Base-by-base conservation (phyloP, 2,113 vertebrate species). In the Nycticryphes semicollaris region DNA sequence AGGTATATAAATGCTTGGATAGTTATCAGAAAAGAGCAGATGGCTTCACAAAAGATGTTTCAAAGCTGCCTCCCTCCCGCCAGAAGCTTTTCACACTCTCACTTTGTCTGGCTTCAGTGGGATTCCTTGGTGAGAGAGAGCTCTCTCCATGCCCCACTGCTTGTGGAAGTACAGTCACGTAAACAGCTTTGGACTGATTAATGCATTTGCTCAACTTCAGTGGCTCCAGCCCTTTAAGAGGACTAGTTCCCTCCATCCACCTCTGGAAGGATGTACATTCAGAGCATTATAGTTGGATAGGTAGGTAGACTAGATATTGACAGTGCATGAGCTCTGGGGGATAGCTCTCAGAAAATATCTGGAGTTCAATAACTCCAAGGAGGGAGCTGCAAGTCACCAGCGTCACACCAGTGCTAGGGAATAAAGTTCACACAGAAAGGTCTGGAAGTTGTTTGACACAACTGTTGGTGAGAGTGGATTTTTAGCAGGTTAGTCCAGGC, bases 81-180 rank as follows among this genome's bases (percentile, higher is more conserved):
- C 59, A 80, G 79, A 95, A 95, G 63, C 92, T 93, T 96, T 96
- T 95, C 87, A 84, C 68, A 39, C 47, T 80, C 75, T 84, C 63
- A 85, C 70, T 93, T 90, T 94, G n/a, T 93, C 70, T 90, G 74
- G 41, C n/a, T 90, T 85, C 47, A 83, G 87, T 67, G 78, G 87
- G 87, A 94, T 88, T 86, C 41, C 59, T 83, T 1, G 0, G 67
- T 69, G 79, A 63, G 75, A 83, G 45, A 80, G 41, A 83, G 56
- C 19, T 54, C 70, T 56, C 35, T 87, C 57, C 2, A 3, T 43
- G 82, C 50, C 64, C 51, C 2, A 1, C 37, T 43, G 63, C 63
- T 73, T 67, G 22, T 53, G 50, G 57, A 78, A 63, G 28, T 21
- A 31, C 35, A 27, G 20, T 75, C 87, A 73, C 17, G 5, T 12